Evolutionary conservation across 2,888 invertebrate species (phyloP), one percentile per base, ranked within the genome.

Genomic region (Drosophila barbarae): DNA sequence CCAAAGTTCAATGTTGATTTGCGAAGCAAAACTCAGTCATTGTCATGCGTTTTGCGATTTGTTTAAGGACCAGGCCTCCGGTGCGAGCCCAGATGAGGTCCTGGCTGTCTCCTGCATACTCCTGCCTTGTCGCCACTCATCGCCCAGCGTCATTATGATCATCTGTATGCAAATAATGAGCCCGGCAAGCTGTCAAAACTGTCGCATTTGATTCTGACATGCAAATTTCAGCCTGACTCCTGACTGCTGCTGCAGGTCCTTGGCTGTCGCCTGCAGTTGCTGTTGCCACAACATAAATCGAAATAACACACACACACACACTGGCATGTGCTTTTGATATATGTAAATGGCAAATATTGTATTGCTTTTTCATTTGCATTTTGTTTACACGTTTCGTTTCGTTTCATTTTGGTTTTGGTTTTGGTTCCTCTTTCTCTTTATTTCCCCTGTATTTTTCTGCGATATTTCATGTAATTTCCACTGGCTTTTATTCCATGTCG

Each of bases 201-300:
- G 80, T 78, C 77, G 64, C 80, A 73, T 69, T 80, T 78, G 80
- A 76, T 78, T 75, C 75, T 67, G 75, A 80, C 70, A 80, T 70
- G 70, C 69, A 80, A 78, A 77, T 80, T 69, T 69, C 70, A 54
- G 46, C 47, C 50, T 32, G 34, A 36, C 51, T 51, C 46, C 38
- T 10, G 36, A 0, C 51, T 13, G n/a, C 49, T 50, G 23, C 26
- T 41, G 28, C 35, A 23, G 38, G 46, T 57, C 58, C 58, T 58
- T 41, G 44, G 23, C 39, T 56, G 64, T 35, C 56, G 56, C 44
- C 55, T 61, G 65, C 72, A 73, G 76, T 52, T 70, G 63, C 71
- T 70, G 69, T 77, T 72, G 72, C 76, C 77, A 72, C 74, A 73
- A 69, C 73, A 73, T 80, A 77, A 77, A 80, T 78, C 76, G 77